These are phyloP conservation scores for Lynx canadensis DNA, from an alignment of 2,113 vertebrate species.

Conservation along the genomic window DNA sequence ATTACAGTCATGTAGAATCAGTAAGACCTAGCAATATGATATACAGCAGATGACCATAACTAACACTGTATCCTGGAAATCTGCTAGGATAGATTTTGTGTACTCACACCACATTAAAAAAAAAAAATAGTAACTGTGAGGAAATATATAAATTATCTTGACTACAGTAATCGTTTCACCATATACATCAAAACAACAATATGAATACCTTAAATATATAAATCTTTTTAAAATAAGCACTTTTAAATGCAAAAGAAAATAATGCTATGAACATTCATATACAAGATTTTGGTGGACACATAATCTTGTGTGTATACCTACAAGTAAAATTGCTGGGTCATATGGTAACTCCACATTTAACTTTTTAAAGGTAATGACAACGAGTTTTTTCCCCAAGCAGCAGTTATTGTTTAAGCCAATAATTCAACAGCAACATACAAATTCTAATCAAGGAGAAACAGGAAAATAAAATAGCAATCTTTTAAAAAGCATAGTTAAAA, in stretches of 20 bases:
- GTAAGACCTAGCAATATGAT: neutral
- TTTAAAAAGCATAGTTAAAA: neutral
- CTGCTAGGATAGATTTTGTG: neutral
- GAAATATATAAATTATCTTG: neutral
- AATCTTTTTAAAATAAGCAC: neutral
- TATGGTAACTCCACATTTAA: neutral
- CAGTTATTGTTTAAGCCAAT: neutral
- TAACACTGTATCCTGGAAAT: neutral
- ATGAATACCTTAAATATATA: neutral
- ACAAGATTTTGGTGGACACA: neutral
- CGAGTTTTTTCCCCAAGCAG: neutral
- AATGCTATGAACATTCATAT: neutral
- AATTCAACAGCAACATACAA: neutral
- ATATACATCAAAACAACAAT: neutral
- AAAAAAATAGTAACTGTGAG: neutral
- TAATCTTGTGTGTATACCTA: neutral
- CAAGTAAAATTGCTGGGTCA: neutral
- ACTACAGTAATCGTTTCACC: neutral
- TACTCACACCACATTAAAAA: neutral
- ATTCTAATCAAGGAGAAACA: neutral
- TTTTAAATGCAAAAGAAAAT: neutral
- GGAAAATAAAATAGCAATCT: neutral
- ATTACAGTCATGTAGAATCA: neutral
- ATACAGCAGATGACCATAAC: neutral
- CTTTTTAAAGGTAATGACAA: neutral